These are phyloP conservation scores for Mechanitis messenoides DNA, from an alignment of 2,888 invertebrate species.

Conservation along the genomic window DNA sequence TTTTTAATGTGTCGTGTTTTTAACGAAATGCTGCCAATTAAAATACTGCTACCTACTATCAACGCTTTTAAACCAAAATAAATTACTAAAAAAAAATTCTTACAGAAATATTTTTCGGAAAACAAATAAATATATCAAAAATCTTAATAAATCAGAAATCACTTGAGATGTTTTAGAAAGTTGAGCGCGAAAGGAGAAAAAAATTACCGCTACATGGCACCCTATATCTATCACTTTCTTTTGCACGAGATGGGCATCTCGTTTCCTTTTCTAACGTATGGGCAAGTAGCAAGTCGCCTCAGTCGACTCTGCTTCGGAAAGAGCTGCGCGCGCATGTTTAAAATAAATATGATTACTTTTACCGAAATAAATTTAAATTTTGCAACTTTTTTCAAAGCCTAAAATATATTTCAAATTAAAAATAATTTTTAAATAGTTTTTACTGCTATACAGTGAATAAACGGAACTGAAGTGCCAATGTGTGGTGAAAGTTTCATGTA, in stretches of 20 bases:
- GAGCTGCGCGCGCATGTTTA: conserved; percentile 51
- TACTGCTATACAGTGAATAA: conserved; percentile 23
- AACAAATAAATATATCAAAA: conserved; percentile 35
- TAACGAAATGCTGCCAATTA: too few species aligned
- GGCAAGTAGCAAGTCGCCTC: conserved; percentile 46
- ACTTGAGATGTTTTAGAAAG: conserved; percentile 70
- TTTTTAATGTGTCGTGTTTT: too few species aligned
- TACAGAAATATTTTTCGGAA: conserved; percentile 11
- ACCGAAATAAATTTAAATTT: conserved; percentile 36
- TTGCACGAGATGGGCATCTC: conserved; percentile 31
- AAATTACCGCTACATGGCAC: conserved; percentile 71
- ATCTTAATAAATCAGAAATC: conserved; percentile 46
- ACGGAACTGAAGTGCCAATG: conserved; percentile 38
- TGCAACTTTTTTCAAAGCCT: conserved; percentile 30
- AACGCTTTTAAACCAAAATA: too few species aligned
- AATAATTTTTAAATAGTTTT: conserved; percentile 8
- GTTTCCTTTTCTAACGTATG: conserved; percentile 48
- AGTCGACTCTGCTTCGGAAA: conserved; percentile 48
- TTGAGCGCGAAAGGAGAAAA: conserved; percentile 72
- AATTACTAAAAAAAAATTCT: too few species aligned
- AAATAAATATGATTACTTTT: conserved; percentile 39
- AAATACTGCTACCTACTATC: too few species aligned
- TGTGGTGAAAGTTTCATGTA: conserved; percentile 57
- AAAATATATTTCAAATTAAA: conserved; percentile 4
- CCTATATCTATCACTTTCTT: conserved; percentile 50